Evolutionary conservation across 2,113 vertebrate species (phyloP), one percentile per base, ranked within the genome.

Genomic region (Apteryx owenii): DNA sequence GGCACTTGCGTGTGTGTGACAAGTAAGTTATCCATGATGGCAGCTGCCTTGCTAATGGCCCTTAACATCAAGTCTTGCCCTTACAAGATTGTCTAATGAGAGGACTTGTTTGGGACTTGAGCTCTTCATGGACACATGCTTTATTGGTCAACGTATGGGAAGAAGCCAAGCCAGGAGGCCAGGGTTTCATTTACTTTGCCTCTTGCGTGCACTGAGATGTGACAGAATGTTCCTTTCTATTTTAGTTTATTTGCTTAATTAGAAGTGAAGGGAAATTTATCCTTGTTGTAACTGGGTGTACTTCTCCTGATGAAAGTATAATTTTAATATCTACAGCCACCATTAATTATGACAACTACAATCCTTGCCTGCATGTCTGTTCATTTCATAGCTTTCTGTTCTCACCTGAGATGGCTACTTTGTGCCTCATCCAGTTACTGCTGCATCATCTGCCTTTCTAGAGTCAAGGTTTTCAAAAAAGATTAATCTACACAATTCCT

Each of bases 171-270:
- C 10, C 65, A 84, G 25, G 28, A 90, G 36, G 33, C 17, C 48
- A 79, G 15, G 11, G 5, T 44, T 44, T 69, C 85, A 23, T 44
- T 87, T 44, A 36, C 33, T 8, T 53, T 69, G 61, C 22, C 16
- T 81, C 12, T 70, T 58, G 7, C 7, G 56, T 33, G 19, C 53
- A 70, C 38, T 82, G 81, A 70, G 46, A 54, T 66, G 54, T 85
- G 40, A 76, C 29, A 78, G 36, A 65, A 80, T 46, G 16, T 50
- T 85, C 48, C 44, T 82, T 73, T 72, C 13, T 54, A 26, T 80
- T 88, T 82, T 44, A 44, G 19, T 87, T 89, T 65, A 73, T 66
- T 89, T 93, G 20, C 10, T 87, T 91, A 87, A 80, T 79, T 92
- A 89, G n/a, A 72, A 86, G 22, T 77, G 40, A 87, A 94, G 33